A percentile compares a stretch with the other conserved stretches of the same genome.
These are phyloP conservation scores for Clavelina lepadiformis DNA, from an alignment of 23 tunicate species.

Conservation along the genomic window DNA sequence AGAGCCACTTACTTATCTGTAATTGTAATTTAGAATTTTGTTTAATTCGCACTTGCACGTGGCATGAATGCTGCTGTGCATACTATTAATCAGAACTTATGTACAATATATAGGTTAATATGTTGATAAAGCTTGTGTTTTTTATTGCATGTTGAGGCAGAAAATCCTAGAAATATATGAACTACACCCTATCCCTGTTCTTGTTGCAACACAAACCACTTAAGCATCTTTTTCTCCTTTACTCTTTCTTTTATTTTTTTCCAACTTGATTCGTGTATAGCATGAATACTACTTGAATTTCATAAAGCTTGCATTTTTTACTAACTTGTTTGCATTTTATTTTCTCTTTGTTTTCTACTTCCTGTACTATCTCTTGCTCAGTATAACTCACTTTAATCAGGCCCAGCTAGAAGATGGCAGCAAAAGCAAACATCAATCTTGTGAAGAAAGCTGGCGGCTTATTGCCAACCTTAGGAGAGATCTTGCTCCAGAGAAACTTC, in stretches of 20 bases:
- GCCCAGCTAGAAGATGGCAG: background rate
- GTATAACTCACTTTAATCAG: conserved; percentile 1
- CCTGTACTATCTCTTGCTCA: background rate
- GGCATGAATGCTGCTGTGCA: too few relatives aligned
- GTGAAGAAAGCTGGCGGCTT: conserved; percentile 76
- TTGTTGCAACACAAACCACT: too few relatives aligned
- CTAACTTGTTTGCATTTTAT: background rate
- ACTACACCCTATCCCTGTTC: too few relatives aligned
- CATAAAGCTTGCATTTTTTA: background rate
- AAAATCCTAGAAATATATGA: too few relatives aligned
- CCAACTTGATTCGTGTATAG: background rate
- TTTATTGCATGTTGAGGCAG: too few relatives aligned
- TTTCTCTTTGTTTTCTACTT: background rate
- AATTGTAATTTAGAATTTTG: too few relatives aligned
- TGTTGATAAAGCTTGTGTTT: too few relatives aligned
- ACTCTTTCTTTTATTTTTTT: background rate
- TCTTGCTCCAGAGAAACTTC: conserved; percentile 60
- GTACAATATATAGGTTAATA: too few relatives aligned
- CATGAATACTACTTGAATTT: background rate
- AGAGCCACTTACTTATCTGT: too few relatives aligned
- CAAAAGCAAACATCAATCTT: conserved; percentile 12
- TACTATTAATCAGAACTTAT: too few relatives aligned
- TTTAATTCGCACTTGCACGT: too few relatives aligned
- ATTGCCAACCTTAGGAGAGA: conserved; percentile 70
- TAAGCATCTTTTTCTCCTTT: background rate